These are phyloP conservation scores for Elmis aenea DNA, from an alignment of 2,888 invertebrate genomes.

Conservation along the genomic window DNA sequence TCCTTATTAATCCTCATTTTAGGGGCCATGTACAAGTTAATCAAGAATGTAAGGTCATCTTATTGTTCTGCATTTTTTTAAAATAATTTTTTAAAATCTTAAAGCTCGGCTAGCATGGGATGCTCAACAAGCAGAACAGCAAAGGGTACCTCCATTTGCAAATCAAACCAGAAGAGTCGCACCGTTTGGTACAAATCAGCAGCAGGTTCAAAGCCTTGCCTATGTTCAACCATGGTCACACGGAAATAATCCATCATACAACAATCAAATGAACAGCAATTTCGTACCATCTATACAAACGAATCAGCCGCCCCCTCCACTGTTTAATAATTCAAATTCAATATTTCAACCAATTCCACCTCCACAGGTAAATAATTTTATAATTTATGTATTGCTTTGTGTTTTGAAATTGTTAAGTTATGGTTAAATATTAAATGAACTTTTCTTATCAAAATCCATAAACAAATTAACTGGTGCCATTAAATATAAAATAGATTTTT, in stretches of 20 bases:
- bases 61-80: constrained; percentile 4
- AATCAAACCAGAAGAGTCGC: constrained; percentile 6
- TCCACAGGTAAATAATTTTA: constrained; percentile 12
- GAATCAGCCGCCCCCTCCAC: constrained; percentile 7
- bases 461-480: no score
- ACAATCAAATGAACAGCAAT: no score
- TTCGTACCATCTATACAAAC: constrained; percentile 7
- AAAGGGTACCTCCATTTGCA: constrained; percentile 1
- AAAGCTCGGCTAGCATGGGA: constrained; percentile 30
- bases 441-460: no score
- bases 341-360: constrained; percentile 9
- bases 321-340: no score
- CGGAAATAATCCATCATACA: constrained; percentile 10
- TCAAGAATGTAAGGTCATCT: constrained; percentile 47
- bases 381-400: no score
- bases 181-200: constrained; percentile 8
- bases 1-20: constrained; percentile 64
- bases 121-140: constrained; percentile 9
- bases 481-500: no score
- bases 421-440: no score
- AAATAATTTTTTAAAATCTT: constrained; percentile 9
- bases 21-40: constrained; percentile 55
- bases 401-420: no score
- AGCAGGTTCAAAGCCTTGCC: constrained; percentile 11
- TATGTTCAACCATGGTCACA: constrained; percentile 22